These are phyloP conservation scores for Hyla sarda DNA, from an alignment of 2,113 vertebrate genomes.

Conservation along the genomic window DNA sequence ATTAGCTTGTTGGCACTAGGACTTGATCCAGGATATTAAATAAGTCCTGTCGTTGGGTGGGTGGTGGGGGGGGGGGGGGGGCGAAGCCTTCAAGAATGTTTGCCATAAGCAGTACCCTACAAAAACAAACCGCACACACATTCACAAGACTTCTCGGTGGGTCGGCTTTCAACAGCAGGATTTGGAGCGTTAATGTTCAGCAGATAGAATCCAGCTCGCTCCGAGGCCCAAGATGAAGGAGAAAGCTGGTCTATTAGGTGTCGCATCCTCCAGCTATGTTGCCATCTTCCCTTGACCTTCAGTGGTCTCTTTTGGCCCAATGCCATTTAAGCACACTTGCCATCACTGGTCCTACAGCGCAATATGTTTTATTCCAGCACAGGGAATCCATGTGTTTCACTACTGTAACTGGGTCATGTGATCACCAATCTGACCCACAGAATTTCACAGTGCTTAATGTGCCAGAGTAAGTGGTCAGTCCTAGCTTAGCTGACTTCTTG, in stretches of 20 bases:
- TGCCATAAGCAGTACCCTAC: slow-evolving; percentile 45
- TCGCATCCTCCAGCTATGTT: too few species aligned
- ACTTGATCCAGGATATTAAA: slow-evolving; percentile 65
- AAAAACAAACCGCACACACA: slow-evolving; percentile 9
- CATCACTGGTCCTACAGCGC: too few species aligned
- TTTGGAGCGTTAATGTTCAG: neutral
- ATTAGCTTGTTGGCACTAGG: slow-evolving; percentile 64
- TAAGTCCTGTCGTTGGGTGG: slow-evolving; percentile 59
- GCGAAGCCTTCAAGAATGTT: slow-evolving; percentile 21
- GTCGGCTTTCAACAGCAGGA: neutral
- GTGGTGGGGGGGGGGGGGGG: slow-evolving; percentile 25
- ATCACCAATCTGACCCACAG: too few species aligned
- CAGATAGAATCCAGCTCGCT: neutral
- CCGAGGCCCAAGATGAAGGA: too few species aligned
- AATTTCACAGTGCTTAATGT: too few species aligned
- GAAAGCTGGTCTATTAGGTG: neutral
- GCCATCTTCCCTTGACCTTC: neutral
- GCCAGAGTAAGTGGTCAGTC: too few species aligned
- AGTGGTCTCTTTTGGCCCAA: too few species aligned
- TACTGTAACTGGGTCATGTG: too few species aligned
- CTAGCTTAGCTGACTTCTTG: too few species aligned
- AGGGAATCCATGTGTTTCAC: too few species aligned
- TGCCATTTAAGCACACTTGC: too few species aligned
- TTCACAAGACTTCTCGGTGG: neutral
- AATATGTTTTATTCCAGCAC: too few species aligned